Evolutionary conservation across 2,888 invertebrate genomes (phyloP), one percentile per base, ranked within the genome.

Genomic region (Arenicola marina): DNA sequence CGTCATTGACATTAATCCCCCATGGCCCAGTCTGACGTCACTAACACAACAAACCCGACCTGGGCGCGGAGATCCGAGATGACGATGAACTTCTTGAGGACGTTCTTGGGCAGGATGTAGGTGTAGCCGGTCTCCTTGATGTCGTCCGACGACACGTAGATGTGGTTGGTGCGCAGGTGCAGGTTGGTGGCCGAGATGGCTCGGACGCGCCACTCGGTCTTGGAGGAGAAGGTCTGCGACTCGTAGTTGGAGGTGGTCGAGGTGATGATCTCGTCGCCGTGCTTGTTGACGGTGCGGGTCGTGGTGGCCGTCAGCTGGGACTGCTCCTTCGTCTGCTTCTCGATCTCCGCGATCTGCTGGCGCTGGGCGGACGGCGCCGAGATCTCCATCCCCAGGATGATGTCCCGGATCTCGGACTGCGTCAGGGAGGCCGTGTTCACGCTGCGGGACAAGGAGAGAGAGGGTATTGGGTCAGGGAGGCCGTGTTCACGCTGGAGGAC

Each of bases 41-140:
- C n/a, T n/a, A n/a, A n/a, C n/a, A n/a, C n/a, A n/a, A n/a, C n/a
- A n/a, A n/a, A n/a, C n/a, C n/a, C n/a, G n/a, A 92, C 91, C 89
- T 96, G 72, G n/a, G 98, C 97, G 72, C 98, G 87, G 75, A 99
- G 87, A 88, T 99, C 99, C 0, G 98, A 98, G 71, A 99, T 98
- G 4, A 96, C 95, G 67, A 99, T 98, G 83, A 99, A 99, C 85
- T 99, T 99, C 86, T 99, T 98, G 66, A 99, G 88, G 65, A 99
- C 89, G 82, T 99, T 99, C 87, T 99, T 99, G 4, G 88, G 88
- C 68, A 88, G 79, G 74, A 89, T 87, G 79, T 89, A 88, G 0
- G 99, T 99, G 85, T 95, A 99, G 2, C 99, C 98, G 28, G 98
- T 97, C 84, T 99, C 99, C 84, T 99, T 99, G 81, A 99, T 98